Conservation (phyloP, 2,797 vertebrate genomes). For the Notamacropus eugenii region DNA sequence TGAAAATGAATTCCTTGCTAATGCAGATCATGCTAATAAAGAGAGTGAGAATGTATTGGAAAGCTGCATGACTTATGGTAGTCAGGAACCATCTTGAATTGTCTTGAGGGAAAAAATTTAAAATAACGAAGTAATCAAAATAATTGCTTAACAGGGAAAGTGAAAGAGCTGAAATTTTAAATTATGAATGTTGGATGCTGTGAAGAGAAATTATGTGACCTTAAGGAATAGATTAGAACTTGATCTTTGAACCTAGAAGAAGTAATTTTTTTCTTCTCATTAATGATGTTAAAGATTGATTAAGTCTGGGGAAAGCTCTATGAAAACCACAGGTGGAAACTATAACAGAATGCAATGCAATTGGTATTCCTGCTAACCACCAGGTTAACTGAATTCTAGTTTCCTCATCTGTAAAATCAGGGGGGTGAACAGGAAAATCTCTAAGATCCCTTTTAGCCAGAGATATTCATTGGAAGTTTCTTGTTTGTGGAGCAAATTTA, state of each 20-base stretch:
- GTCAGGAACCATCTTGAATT: conserved; percentile 72
- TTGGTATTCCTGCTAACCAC: conserved; percentile 67
- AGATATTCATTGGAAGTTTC: background rate
- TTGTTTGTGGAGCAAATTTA: background rate
- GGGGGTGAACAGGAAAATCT: background rate
- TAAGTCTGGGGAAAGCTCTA: conserved; percentile 72
- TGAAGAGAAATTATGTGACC: conserved; percentile 78
- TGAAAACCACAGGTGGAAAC: conserved; percentile 60
- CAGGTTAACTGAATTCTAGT: conserved; percentile 60
- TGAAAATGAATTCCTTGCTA: conserved; percentile 81
- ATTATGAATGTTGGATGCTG: conserved; percentile 74
- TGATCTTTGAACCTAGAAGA: conserved; percentile 54
- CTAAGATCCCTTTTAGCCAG: background rate
- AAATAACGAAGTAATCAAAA: conserved; percentile 82
- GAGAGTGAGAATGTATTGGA: conserved; percentile 64
- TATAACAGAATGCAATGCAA: conserved; percentile 63
- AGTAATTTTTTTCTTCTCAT: conserved; percentile 67
- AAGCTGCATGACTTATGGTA: conserved; percentile 68
- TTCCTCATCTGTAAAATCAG: background rate
- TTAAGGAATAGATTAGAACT: conserved; percentile 77
- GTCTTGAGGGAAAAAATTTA: conserved; percentile 65
- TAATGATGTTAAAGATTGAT: conserved; percentile 74
- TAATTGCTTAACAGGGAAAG: conserved; percentile 79
- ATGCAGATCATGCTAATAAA: conserved; percentile 77
- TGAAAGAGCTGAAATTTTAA: conserved; percentile 75